phyloP scores from a whole-genome alignment of 2,888 invertebrate genomes.

The Tetropium fuscum region DNA sequence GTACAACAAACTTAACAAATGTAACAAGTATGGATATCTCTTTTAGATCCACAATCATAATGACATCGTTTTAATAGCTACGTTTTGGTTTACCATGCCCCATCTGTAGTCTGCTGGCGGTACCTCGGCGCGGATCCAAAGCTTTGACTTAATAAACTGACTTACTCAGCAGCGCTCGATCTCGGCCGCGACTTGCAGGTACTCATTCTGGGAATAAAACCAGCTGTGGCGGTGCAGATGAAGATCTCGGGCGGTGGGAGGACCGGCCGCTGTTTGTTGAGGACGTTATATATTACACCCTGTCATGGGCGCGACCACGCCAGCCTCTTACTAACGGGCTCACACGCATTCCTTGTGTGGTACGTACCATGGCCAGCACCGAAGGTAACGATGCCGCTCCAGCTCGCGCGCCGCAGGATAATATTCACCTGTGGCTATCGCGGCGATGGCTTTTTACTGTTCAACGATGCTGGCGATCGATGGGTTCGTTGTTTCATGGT shows the following conservation, averaged over 20 bases:
- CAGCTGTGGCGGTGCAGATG: constrained; percentile 52
- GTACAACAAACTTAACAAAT: no score
- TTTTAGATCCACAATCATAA: no score
- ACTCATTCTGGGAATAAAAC: constrained; percentile 56
- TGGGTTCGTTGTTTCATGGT: constrained; percentile 15
- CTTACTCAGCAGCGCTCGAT: not conserved
- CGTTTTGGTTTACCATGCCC: not conserved
- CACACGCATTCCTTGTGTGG: constrained; percentile 57
- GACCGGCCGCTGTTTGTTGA: constrained; percentile 60
- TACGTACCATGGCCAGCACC: constrained; percentile 48
- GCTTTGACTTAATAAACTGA: constrained; percentile 2
- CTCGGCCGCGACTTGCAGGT: constrained; percentile 31
- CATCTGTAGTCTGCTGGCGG: not conserved
- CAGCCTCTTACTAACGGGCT: constrained; percentile 58
- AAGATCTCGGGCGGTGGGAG: constrained; percentile 59
- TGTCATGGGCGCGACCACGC: constrained; percentile 58
- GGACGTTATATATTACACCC: constrained; percentile 62
- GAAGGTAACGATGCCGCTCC: constrained; percentile 25
- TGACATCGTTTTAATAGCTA: no score
- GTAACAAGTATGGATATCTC: no score
- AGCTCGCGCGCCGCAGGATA: constrained; percentile 33
- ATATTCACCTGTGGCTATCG: constrained; percentile 27
- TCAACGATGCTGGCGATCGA: constrained; percentile 11
- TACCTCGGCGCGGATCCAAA: not conserved
- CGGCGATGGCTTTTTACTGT: constrained; percentile 19